Evolutionary conservation across 2,888 invertebrate genomes (phyloP), one percentile per base, ranked within the genome.

Genomic region (Macropis europaea): DNA sequence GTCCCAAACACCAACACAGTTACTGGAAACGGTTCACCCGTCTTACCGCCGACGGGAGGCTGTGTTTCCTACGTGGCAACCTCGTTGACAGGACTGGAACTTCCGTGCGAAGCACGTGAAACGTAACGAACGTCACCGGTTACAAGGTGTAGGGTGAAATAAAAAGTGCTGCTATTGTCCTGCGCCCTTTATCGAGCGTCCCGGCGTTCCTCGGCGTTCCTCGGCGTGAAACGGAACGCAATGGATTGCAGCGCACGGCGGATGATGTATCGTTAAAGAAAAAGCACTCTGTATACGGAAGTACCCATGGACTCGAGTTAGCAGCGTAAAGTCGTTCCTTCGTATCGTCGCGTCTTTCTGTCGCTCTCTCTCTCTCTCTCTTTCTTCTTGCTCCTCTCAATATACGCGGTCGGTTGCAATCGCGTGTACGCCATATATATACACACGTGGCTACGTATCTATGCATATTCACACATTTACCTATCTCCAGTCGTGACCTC

Each of bases 401-500:
- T 74, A n/a, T n/a, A 50, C 73, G 48, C 60, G 73, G 62, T 69
- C 62, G 61, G 34, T 38, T 43, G 77, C 56, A 60, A 77, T 77
- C 78, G 62, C 61, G 36, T 45, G 47, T 36, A 64, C 42, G 61
- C 22, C 47, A 43, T n/a, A 34, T 57, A 11, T 34, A 22, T 24
- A 40, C 40, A 6, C 36, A 15, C 26, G 42, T 59, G 11, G 28
- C 17, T 42, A 5, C 28, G 30, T 48, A 42, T 17, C 19, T 60
- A 47, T 38, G 48, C 50, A 54, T 47, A 54, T 70, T 36, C 72
- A 56, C 63, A 67, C 73, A 68, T 76, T 76, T 78, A 72, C 57
- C 77, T 74, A 61, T 73, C 71, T 50, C 40, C 72, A 78, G 74
- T 76, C 74, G 78, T 81, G 81, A 81, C 81, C 81, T 81, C 74